Evolutionary conservation across 2,888 invertebrate species (phyloP), one percentile per base, ranked within the genome.

Genomic region (Drosophila buzzatii): DNA sequence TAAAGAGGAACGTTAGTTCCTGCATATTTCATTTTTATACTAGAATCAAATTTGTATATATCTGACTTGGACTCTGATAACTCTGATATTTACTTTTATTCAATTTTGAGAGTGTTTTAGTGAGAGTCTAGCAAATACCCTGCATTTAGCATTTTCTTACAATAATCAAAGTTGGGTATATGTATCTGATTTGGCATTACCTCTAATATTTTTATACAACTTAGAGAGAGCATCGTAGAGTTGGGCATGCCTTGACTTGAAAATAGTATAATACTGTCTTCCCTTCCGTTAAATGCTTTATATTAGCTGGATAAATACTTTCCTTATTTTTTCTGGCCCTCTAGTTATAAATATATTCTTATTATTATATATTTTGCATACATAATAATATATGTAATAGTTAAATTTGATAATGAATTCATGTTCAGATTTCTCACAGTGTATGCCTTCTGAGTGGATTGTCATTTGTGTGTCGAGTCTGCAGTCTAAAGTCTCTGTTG

Each of bases 381-480:
- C 6, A 27, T 27, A 27, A 27, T 27, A 27, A 27, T 23, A 23
- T 23, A 2, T 23, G 23, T 23, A 23, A 23, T 23, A 4, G 23
- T 4, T 4, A 6, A 27, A 27, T 39, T 42, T 2, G n/a, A 42
- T 42, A 3, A 20, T 5, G 27, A 16, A 45, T 27, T 16, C 1
- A 12, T 27, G 5, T 23, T 7, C 0, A 33, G 9, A 35, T 57
- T 58, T 58, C 8, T 12, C 23, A 37, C 58, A 27, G 58, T 58
- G 45, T 37, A 62, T 27, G 5, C 16, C 7, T 31, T 14, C 12
- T 37, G 37, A 23, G 20, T 47, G 37, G 39, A 47, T 37, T 63
- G 47, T 51, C 39, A 59, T 59, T 51, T 59, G 37, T 27, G 33
- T 37, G n/a, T 47, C n/a, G 9, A 20, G 45, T 60, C 37, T 31